A percentile compares a stretch with the other conserved stretches of the same genome.
Conservation (phyloP, 2,888 invertebrate species). For the Hedychridium roseum region DNA sequence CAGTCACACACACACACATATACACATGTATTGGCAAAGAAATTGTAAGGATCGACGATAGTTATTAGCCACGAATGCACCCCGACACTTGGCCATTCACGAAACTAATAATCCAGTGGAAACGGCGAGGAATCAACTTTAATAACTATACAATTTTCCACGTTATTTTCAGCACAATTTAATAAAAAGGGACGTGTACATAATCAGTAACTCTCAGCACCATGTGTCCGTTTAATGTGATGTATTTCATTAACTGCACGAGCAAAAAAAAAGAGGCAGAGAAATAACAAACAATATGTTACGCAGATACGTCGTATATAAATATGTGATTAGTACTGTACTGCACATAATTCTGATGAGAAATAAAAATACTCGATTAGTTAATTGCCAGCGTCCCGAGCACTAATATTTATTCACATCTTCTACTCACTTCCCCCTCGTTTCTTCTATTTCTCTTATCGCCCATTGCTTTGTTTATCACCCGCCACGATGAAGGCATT, state of each 20-base stretch:
- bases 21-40: neutral
- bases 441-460: too few relatives aligned
- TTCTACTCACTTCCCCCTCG: too few relatives aligned
- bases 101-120: constrained; percentile 2
- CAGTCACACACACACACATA: constrained; percentile 1
- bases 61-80: constrained; percentile 6
- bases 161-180: constrained; percentile 52
- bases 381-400: constrained; percentile 33
- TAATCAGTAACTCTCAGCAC: constrained; percentile 41
- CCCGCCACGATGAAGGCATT: too few relatives aligned
- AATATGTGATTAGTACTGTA: constrained; percentile 47
- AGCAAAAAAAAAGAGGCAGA: constrained; percentile 3
- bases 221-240: constrained; percentile 53
- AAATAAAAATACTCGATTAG: constrained; percentile 49
- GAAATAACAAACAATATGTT: constrained; percentile 36
- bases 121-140: constrained; percentile 7
- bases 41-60: constrained; percentile 2
- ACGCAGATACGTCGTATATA: constrained; percentile 39
- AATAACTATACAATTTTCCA: constrained; percentile 34
- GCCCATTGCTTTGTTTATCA: too few relatives aligned
- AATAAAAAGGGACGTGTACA: constrained; percentile 44
- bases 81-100: neutral
- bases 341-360: constrained; percentile 44
- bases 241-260: constrained; percentile 41
- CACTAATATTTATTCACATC: too few relatives aligned